These are phyloP conservation scores for Eolophus roseicapilla DNA, from an alignment of 2,113 vertebrate species.

Conservation along the genomic window DNA sequence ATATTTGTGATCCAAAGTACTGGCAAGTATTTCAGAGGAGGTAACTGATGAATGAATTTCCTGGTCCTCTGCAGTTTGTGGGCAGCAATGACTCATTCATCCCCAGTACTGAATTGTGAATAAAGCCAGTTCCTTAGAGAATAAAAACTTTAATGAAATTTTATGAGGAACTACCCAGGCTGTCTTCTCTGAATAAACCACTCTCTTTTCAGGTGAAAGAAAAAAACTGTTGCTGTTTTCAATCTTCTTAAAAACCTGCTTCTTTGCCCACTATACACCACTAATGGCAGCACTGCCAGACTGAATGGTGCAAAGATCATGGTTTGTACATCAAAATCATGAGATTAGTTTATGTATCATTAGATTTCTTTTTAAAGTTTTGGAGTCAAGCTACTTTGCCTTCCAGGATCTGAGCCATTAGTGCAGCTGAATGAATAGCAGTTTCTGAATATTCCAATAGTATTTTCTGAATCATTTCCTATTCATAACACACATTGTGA, in stretches of 20 bases:
- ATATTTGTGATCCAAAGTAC: background rate
- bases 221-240: background rate
- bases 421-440: background rate
- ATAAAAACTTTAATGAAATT: background rate
- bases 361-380: slow-evolving; percentile 19
- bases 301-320: background rate
- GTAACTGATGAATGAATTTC: background rate
- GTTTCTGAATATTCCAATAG: slow-evolving; percentile 25
- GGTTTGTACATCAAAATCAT: background rate
- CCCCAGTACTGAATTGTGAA: background rate
- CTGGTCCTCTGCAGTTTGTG: background rate
- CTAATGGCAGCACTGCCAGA: background rate
- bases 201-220: background rate
- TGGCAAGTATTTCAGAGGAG: background rate
- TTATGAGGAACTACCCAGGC: background rate
- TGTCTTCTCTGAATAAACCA: background rate
- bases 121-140: background rate
- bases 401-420: background rate
- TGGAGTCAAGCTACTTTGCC: background rate
- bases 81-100: background rate
- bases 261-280: background rate
- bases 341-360: background rate
- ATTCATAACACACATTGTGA: background rate
- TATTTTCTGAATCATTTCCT: slow-evolving; percentile 20
- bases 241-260: slow-evolving; percentile 9